Conservation (phyloP, 2,113 vertebrate genomes). For the Sciurus niger region DNA sequence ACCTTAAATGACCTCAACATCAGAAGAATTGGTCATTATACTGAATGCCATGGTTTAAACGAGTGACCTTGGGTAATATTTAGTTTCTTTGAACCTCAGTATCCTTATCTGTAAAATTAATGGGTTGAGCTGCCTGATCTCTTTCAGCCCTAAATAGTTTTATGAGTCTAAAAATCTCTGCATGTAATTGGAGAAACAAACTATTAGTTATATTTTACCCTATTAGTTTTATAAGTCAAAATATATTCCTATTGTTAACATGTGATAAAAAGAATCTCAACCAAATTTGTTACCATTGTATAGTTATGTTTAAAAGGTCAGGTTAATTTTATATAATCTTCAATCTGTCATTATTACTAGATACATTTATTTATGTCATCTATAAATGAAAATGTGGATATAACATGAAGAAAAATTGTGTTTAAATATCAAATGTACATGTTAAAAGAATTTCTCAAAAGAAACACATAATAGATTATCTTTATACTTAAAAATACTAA, state of each 20-base stretch:
- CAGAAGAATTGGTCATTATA: not conserved
- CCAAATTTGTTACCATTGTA: constrained; percentile 9
- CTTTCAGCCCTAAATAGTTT: not conserved
- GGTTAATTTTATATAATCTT: constrained; percentile 3
- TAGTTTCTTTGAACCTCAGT: not conserved
- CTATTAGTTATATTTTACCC: not conserved
- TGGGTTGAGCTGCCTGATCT: not conserved
- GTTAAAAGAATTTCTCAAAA: constrained; percentile 28
- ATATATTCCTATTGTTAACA: not conserved
- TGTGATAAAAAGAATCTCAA: not conserved
- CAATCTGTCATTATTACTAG: constrained; percentile 25
- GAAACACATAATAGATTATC: not conserved
- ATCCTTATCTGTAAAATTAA: constrained; percentile 37
- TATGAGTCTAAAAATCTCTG: constrained; percentile 24
- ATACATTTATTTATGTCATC: not conserved
- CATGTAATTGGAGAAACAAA: constrained; percentile 19
- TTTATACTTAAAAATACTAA: constrained; percentile 21
- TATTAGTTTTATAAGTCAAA: constrained; percentile 41
- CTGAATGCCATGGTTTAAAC: not conserved
- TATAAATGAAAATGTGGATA: not conserved
- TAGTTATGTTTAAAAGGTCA: not conserved
- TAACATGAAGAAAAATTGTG: not conserved
- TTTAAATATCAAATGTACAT: constrained; percentile 3
- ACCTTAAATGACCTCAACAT: not conserved
- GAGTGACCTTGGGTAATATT: not conserved